Evolutionary conservation across 2,888 invertebrate species (phyloP).

Genomic region (Troides helena): DNA sequence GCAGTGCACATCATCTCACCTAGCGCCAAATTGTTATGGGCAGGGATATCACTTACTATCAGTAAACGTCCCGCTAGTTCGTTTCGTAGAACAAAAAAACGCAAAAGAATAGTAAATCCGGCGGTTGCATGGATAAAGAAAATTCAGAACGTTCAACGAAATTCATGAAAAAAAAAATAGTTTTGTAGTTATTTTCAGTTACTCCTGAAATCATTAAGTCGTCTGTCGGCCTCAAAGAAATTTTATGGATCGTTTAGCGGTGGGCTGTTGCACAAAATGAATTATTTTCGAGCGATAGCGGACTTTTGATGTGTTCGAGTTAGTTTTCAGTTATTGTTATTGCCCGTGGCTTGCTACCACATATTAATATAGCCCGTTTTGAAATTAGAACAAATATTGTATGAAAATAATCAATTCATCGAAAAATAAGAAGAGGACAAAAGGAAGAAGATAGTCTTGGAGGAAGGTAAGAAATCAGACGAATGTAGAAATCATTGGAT

Average conservation of each 20-base stretch:
- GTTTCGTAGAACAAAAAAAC: too few species aligned
- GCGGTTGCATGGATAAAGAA: too few species aligned
- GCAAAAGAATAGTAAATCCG: too few species aligned
- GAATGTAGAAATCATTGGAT: too few species aligned
- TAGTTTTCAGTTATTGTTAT: constrained; percentile 26
- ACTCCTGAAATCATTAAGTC: constrained; percentile 52
- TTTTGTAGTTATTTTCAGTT: constrained; percentile 32
- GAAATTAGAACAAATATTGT: background rate
- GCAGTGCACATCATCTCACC: too few species aligned
- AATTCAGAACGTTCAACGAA: background rate
- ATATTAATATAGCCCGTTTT: constrained; percentile 5
- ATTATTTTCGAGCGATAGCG: constrained; percentile 50
- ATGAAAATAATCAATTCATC: too few species aligned
- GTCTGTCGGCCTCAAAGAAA: constrained; percentile 55
- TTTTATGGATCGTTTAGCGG: constrained; percentile 59
- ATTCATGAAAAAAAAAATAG: constrained; percentile 33
- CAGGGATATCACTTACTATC: too few species aligned
- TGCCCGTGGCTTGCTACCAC: constrained; percentile 36
- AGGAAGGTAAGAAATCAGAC: too few species aligned
- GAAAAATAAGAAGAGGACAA: too few species aligned
- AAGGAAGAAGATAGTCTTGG: too few species aligned
- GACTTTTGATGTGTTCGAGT: constrained; percentile 42
- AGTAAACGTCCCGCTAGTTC: too few species aligned
- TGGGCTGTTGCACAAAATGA: constrained; percentile 48
- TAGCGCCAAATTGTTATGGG: too few species aligned